Conservation (phyloP, 1,140 invertebrate genomes). For the Babylonia areolata region DNA sequence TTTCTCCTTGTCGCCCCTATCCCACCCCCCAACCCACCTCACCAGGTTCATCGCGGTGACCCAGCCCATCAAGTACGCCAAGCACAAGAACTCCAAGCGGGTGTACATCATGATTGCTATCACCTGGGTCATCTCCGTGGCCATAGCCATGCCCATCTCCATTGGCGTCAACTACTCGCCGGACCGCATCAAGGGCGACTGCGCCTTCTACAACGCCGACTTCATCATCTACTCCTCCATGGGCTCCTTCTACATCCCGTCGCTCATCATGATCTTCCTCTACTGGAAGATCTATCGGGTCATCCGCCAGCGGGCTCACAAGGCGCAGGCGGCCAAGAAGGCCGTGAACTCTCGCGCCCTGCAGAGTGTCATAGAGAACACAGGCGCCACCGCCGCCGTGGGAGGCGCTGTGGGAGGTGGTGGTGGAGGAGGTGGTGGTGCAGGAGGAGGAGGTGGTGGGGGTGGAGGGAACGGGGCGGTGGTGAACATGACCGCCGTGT, state of each 20-base stretch:
- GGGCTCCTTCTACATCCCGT: constrained; percentile 99
- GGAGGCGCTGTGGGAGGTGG: background rate
- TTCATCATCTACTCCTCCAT: constrained; percentile 99
- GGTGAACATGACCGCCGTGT: background rate
- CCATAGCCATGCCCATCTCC: constrained; percentile 98
- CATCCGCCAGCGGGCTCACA: constrained; percentile 89
- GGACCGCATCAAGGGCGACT: constrained; percentile 76
- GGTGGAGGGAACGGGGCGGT: constrained; percentile 21
- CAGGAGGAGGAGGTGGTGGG: constrained; percentile 29
- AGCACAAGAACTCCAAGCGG: constrained; percentile 96
- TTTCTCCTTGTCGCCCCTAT: no score
- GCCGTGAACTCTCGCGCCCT: constrained; percentile 49
- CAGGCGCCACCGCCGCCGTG: constrained; percentile 50
- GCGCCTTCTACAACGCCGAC: constrained; percentile 97
- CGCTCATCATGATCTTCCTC: constrained; percentile 98
- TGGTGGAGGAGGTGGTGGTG: constrained; percentile 60
- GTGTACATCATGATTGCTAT: constrained; percentile 96
- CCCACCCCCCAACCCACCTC: no score
- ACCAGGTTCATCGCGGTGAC: constrained; percentile 99
- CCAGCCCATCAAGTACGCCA: constrained; percentile 98
- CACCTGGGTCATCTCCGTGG: constrained; percentile 96
- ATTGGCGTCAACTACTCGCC: constrained; percentile 88
- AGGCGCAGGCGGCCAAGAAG: constrained; percentile 76
- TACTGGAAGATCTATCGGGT: constrained; percentile 98
- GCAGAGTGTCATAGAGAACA: constrained; percentile 69